A percentile compares a stretch with the other conserved stretches of the same genome.
phyloP scores from a whole-genome alignment of 92 coral and sea anemone genomes.

The Epizoanthus fatuus region DNA sequence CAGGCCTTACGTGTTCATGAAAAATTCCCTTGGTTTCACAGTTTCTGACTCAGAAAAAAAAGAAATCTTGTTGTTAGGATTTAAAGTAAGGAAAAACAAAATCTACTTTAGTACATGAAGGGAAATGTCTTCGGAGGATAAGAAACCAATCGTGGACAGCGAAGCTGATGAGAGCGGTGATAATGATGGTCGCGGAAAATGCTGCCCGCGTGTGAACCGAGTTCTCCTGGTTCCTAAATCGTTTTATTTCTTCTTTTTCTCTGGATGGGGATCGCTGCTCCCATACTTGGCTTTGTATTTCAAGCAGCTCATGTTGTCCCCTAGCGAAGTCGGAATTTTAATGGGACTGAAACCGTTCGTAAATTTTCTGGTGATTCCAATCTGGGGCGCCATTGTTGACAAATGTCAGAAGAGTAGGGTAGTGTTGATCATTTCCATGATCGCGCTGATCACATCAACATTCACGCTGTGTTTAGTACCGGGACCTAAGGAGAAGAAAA shows the following conservation, averaged over 20 bases:
- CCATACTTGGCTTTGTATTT: slow-evolving; percentile 98
- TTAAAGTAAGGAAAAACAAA: background rate
- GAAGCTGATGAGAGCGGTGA: slow-evolving; percentile 44
- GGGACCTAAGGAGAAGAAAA: slow-evolving; percentile 88
- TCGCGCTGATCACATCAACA: slow-evolving; percentile 91
- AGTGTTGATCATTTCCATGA: slow-evolving; percentile 89
- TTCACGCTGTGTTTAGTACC: slow-evolving; percentile 92
- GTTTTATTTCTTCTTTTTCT: slow-evolving; percentile 97
- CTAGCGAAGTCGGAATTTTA: slow-evolving; percentile 97
- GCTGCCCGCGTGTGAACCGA: slow-evolving; percentile 96
- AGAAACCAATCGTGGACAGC: slow-evolving; percentile 70
- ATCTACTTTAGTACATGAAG: background rate
- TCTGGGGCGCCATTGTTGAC: slow-evolving; percentile 99
- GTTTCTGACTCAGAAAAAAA: slow-evolving; percentile 14
- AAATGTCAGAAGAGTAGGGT: slow-evolving; percentile 96
- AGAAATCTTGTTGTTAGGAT: background rate
- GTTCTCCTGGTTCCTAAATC: slow-evolving; percentile 89
- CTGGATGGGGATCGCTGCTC: slow-evolving; percentile 98
- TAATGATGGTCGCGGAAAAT: slow-evolving; percentile 49
- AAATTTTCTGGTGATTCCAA: slow-evolving; percentile 96
- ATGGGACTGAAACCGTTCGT: slow-evolving; percentile 99
- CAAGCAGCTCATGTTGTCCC: slow-evolving; percentile 96
- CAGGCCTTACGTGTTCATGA: slow-evolving; percentile 49
- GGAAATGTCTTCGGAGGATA: slow-evolving; percentile 67
- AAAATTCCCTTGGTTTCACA: slow-evolving; percentile 8